phyloP scores from a whole-genome alignment of 2,797 vertebrate species.

The Galago senegalensis region DNA sequence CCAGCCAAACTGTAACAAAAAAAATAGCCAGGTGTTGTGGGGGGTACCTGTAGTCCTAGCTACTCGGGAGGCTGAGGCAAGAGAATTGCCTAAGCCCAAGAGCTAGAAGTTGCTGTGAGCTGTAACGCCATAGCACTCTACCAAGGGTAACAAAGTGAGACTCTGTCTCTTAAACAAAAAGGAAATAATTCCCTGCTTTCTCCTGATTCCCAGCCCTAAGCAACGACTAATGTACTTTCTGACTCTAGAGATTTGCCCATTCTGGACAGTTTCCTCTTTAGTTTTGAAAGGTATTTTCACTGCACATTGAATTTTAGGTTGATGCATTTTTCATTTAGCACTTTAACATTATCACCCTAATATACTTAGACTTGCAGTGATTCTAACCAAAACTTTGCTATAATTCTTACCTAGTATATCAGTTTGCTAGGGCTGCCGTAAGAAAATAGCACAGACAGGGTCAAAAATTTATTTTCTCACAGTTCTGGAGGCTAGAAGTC shows the following conservation, averaged over 20 bases:
- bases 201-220: background rate
- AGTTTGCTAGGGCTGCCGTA: background rate
- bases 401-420: background rate
- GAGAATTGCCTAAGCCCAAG: too few relatives aligned
- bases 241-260: background rate
- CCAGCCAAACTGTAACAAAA: too few relatives aligned
- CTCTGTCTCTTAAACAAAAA: too few relatives aligned
- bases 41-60: too few relatives aligned
- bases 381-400: constrained; percentile 11
- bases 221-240: background rate
- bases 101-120: too few relatives aligned
- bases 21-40: too few relatives aligned
- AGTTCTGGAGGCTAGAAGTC: background rate
- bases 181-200: background rate
- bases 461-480: background rate
- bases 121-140: too few relatives aligned
- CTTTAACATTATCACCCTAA: background rate
- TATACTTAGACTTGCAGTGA: background rate
- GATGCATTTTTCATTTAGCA: background rate
- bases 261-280: constrained; percentile 38
- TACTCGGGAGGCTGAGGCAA: too few relatives aligned
- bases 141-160: too few relatives aligned
- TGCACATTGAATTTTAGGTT: background rate
- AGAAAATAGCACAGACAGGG: background rate
- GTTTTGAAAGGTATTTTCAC: constrained; percentile 51